These are phyloP conservation scores for Megathymus violae DNA, from an alignment of 1,140 invertebrate species.

Conservation along the genomic window DNA sequence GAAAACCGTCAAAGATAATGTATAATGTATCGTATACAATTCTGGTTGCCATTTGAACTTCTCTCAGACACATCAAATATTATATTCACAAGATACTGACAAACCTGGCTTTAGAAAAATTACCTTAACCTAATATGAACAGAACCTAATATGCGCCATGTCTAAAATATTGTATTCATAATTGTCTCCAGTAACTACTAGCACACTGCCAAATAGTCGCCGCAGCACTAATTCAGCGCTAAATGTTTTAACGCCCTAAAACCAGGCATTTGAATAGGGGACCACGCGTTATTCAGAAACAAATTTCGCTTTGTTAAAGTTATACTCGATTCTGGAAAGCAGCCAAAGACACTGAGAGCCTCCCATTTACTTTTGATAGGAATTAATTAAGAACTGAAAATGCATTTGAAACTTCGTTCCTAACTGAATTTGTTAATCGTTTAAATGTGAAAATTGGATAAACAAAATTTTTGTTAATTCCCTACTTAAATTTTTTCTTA, in stretches of 20 bases:
- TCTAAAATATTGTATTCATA: too few species aligned
- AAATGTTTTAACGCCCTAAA: constrained; percentile 4
- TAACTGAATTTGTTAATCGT: background rate
- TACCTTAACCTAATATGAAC: too few species aligned
- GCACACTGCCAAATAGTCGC: constrained; percentile 12
- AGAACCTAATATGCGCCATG: too few species aligned
- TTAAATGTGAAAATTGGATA: too few species aligned
- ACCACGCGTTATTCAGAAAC: constrained; percentile 18
- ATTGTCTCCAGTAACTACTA: background rate
- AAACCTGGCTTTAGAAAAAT: too few species aligned
- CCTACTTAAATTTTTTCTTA: too few species aligned
- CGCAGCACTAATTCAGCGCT: constrained; percentile 4
- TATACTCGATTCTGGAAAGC: background rate
- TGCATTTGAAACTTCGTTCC: background rate
- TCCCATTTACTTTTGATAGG: constrained; percentile 3
- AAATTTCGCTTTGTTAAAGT: constrained; percentile 12
- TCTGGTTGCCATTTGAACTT: too few species aligned
- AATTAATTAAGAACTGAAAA: background rate
- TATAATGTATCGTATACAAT: too few species aligned
- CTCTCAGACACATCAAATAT: too few species aligned
- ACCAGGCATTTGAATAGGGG: background rate
- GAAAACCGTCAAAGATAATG: too few species aligned
- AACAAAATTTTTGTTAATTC: too few species aligned
- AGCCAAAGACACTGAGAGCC: background rate
- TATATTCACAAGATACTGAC: too few species aligned